Evolutionary conservation across 2,888 invertebrate species (phyloP), one percentile per base, ranked within the genome.

Genomic region (Trissolcus brochymenae): DNA sequence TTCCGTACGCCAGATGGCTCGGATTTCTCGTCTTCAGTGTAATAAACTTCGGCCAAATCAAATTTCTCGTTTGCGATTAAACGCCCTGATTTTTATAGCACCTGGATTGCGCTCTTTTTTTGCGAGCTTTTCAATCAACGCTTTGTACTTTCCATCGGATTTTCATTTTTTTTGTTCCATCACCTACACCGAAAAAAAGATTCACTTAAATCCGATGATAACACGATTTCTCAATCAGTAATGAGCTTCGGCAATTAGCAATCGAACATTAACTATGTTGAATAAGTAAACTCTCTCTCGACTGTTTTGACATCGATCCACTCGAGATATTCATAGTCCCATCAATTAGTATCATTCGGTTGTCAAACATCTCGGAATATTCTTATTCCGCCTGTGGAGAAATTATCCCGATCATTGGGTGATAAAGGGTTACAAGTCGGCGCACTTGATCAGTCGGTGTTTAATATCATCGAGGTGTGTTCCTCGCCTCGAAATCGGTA

Each of bases 401-500:
- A n/a, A 54, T 54, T n/a, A 25, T 25, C 29, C 35, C 17, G 4
- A 56, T 56, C 16, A 14, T 41, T 13, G 14, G 19, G 2, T 19
- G n/a, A 50, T 9, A 41, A 19, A 25, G 51, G 51, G 57, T 56
- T 62, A 53, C 59, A 53, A 65, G 55, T 60, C 29, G 49, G 56
- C 19, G 43, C 62, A 62, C 62, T 62, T 46, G 17, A 57, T 71
- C 51, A 29, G 59, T 16, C 19, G 0, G 21, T 16, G 21, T 13
- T 51, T 60, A 50, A 72, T 54, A 50, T 61, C 66, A 61, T 14
- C 51, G 57, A 57, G 75, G 61, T 61, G 35, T 16, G 71, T 66
- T 71, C 71, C 60, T 76, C 71, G 53, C 49, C 49, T 19, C 54
- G 72, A n/a, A 62, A 68, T 72, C 61, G 55, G 72, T 67, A 76